Conservation (phyloP, 2,113 vertebrate species). For the Otolemur garnettii region DNA sequence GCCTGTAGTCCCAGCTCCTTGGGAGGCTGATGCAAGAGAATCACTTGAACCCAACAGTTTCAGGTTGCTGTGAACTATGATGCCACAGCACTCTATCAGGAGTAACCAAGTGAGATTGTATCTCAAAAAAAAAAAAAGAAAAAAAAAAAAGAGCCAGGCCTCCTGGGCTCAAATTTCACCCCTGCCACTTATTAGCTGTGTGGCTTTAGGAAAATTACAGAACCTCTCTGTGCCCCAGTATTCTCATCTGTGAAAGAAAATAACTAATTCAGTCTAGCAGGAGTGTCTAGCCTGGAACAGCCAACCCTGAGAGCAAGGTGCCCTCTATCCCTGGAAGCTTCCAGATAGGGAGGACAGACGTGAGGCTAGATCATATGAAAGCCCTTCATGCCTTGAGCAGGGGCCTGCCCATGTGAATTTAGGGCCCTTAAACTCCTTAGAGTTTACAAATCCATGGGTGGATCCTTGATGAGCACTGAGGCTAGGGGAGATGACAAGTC, state of each 20-base stretch:
- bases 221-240: background rate
- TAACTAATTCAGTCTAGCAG: background rate
- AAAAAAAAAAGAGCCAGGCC: background rate
- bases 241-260: no score
- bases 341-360: background rate
- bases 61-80: no score
- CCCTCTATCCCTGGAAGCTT: background rate
- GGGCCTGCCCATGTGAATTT: background rate
- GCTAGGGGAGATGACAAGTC: no score
- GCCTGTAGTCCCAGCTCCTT: no score
- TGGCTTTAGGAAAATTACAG: background rate
- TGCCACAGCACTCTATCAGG: no score
- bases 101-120: no score
- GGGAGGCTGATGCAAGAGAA: no score
- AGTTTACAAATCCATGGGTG: background rate
- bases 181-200: background rate
- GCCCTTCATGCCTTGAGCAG: background rate
- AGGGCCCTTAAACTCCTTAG: background rate
- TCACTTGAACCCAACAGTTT: no score
- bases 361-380: background rate
- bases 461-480: no score
- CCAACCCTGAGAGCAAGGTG: background rate
- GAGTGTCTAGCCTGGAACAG: background rate
- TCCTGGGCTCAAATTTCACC: background rate
- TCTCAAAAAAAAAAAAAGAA: no score